Evolutionary conservation across 2,888 invertebrate species (phyloP).

Genomic region (Timandra comae): DNA sequence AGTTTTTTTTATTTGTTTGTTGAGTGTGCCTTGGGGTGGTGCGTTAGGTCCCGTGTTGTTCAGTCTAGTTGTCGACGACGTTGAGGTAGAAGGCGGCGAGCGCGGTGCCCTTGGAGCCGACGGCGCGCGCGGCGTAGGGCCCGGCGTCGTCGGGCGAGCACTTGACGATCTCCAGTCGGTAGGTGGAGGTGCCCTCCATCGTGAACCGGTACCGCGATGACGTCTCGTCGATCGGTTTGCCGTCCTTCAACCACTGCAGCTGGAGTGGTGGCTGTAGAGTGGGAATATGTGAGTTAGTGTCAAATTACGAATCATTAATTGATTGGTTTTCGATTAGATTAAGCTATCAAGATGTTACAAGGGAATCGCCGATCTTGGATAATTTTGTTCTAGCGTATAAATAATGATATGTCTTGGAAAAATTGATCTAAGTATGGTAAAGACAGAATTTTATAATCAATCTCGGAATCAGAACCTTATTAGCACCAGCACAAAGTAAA

Average conservation of each 20-base stretch:
- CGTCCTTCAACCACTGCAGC: conserved; percentile 93
- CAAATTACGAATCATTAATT: too few relatives aligned
- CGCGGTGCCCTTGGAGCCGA: conserved; percentile 90
- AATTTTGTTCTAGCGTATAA: too few relatives aligned
- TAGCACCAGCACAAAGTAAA: too few relatives aligned
- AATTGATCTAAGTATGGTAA: too few relatives aligned
- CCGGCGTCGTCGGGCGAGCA: conserved; percentile 88
- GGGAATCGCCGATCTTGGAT: too few relatives aligned
- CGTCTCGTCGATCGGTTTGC: conserved; percentile 89
- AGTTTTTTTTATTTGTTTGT: conserved; percentile 25
- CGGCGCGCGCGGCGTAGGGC: conserved; percentile 91
- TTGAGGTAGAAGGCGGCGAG: conserved; percentile 92
- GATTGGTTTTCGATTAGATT: too few relatives aligned
- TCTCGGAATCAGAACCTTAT: too few relatives aligned
- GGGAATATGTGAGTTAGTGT: conserved; percentile 3
- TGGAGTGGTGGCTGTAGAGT: conserved; percentile 77
- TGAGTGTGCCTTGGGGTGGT: conserved; percentile 41
- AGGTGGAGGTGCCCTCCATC: conserved; percentile 87
- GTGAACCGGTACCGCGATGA: conserved; percentile 87
- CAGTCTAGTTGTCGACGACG: conserved; percentile 71
- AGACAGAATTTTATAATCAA: too few relatives aligned
- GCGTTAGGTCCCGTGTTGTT: conserved; percentile 34
- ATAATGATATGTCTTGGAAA: too few relatives aligned
- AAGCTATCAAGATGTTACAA: too few relatives aligned
- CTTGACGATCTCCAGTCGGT: conserved; percentile 85